These are phyloP conservation scores for Kryptolebias ocellatus DNA, from an alignment of 2,797 vertebrate genomes.

Conservation along the genomic window DNA sequence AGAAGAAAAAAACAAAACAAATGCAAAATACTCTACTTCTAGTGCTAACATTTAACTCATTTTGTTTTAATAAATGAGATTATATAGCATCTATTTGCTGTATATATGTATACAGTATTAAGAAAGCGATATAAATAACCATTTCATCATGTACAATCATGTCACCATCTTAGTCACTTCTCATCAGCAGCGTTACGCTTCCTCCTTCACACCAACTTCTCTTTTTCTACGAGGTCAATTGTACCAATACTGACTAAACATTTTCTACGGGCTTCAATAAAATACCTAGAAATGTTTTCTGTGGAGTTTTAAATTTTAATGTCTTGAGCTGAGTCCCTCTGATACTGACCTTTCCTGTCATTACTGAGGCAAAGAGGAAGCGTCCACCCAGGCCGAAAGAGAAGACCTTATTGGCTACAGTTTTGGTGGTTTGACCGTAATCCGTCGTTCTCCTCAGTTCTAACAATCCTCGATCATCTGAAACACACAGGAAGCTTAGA, in stretches of 20 bases:
- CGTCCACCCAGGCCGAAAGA: constrained; percentile 93
- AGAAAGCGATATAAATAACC: too few species aligned
- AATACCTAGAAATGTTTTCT: neutral
- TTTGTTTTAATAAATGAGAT: too few species aligned
- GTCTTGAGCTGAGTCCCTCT: neutral
- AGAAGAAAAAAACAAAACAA: too few species aligned
- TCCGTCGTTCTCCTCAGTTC: constrained; percentile 87
- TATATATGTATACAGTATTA: too few species aligned
- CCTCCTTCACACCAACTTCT: neutral
- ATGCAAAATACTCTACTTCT: too few species aligned
- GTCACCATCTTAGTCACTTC: too few species aligned
- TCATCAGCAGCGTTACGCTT: neutral
- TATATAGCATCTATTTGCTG: too few species aligned
- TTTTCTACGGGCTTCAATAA: constrained; percentile 2
- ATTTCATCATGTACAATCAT: too few species aligned
- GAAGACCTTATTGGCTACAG: constrained; percentile 87
- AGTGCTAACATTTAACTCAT: too few species aligned
- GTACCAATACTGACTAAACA: neutral
- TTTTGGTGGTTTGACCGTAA: constrained; percentile 86
- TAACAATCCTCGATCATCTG: constrained; percentile 88
- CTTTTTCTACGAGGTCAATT: neutral
- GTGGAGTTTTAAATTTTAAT: constrained; percentile 7
- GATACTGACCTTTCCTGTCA: constrained; percentile 87
- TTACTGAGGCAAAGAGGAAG: constrained; percentile 94
- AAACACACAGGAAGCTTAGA: constrained; percentile 2